Percentiles rank a stretch among this genome's conserved stretches.
These are phyloP conservation scores for Barnardius zonarius DNA, from an alignment of 2,113 vertebrate species.

Conservation along the genomic window DNA sequence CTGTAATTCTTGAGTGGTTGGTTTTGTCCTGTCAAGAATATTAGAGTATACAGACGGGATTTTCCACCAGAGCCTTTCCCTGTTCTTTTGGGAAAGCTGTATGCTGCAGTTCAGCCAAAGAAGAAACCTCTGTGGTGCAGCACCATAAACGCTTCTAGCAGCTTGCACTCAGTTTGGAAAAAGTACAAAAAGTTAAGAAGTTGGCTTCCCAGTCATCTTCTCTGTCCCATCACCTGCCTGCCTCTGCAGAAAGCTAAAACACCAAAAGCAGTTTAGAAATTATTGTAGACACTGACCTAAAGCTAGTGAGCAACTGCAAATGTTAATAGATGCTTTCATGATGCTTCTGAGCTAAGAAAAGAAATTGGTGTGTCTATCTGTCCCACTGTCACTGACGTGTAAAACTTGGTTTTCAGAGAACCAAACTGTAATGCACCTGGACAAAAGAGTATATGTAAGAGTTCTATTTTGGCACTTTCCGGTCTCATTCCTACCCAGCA, in stretches of 20 bases:
- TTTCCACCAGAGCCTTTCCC: conserved; percentile 22
- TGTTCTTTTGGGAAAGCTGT: conserved; percentile 6
- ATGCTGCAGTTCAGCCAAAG: conserved; percentile 39
- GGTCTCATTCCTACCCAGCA: background rate
- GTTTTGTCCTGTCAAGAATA: conserved; percentile 2
- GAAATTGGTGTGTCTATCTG: background rate
- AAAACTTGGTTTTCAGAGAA: background rate
- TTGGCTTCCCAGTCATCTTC: background rate
- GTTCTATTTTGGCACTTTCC: background rate
- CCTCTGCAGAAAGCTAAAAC: background rate
- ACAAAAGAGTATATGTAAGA: background rate
- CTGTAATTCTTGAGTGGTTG: background rate
- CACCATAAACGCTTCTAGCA: background rate
- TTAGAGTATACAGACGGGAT: background rate
- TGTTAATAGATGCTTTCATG: background rate
- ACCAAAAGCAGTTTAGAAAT: background rate
- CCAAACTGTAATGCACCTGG: background rate
- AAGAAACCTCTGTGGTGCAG: background rate
- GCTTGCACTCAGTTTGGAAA: background rate
- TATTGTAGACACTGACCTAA: background rate
- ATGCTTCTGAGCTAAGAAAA: background rate
- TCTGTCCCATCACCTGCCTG: background rate
- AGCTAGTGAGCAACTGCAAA: background rate
- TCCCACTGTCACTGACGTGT: background rate
- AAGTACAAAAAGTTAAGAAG: background rate